phyloP scores from a whole-genome alignment of 2,113 vertebrate genomes.

The Orycteropus afer region DNA sequence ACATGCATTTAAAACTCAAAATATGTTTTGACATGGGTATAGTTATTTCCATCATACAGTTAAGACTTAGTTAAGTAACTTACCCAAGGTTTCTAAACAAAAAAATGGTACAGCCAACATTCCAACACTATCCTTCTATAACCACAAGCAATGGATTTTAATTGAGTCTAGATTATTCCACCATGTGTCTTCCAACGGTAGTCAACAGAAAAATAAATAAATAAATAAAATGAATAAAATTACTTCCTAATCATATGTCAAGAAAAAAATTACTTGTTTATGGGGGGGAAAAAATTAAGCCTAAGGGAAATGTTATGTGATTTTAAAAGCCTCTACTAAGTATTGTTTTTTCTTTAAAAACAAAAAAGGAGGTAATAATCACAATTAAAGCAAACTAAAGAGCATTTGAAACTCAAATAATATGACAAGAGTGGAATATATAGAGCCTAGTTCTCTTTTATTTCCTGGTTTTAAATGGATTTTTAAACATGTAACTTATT shows the following conservation, averaged over 20 bases:
- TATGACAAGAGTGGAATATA: neutral
- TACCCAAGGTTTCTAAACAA: neutral
- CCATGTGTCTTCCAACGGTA: neutral
- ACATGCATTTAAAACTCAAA: neutral
- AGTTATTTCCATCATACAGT: neutral
- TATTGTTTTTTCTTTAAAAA: neutral
- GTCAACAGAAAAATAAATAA: neutral
- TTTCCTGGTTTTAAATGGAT: neutral
- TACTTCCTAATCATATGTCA: neutral
- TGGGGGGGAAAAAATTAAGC: no score
- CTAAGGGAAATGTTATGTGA: neutral
- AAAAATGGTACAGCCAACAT: neutral
- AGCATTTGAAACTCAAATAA: conserved; percentile 3
- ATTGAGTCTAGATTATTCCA: neutral
- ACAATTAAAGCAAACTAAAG: neutral
- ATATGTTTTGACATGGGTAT: neutral
- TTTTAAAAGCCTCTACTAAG: neutral
- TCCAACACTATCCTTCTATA: neutral
- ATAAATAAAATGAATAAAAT: neutral
- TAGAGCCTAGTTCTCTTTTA: neutral
- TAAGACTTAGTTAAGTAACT: neutral
- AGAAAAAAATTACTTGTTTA: neutral
- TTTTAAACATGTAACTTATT: neutral
- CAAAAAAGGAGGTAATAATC: neutral
- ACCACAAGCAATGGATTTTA: neutral